These are phyloP conservation scores for Hemiscyllium ocellatum DNA, from an alignment of 2,113 vertebrate genomes.

Conservation along the genomic window DNA sequence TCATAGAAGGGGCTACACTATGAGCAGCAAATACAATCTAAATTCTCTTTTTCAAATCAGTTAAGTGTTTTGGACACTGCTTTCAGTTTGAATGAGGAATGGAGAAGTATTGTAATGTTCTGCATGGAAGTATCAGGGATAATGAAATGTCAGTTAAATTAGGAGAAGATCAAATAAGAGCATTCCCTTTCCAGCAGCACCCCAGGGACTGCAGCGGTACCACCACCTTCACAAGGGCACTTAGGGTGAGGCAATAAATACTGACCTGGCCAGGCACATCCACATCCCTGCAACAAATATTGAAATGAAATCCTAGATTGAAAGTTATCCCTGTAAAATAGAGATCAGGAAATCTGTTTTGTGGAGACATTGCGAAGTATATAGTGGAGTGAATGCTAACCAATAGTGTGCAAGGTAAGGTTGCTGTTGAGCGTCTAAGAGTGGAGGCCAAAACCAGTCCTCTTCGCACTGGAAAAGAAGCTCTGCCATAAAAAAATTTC, in stretches of 20 bases:
- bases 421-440: not conserved
- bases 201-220: too few relatives aligned
- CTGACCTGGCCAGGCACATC: too few relatives aligned
- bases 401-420: not conserved
- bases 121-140: not conserved
- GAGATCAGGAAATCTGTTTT: not conserved
- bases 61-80: not conserved
- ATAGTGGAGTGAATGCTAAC: not conserved
- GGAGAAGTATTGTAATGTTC: not conserved
- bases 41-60: not conserved
- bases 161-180: not conserved
- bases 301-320: not conserved
- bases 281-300: too few relatives aligned
- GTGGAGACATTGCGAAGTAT: not conserved
- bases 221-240: too few relatives aligned
- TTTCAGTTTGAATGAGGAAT: not conserved
- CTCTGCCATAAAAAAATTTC: not conserved
- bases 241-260: too few relatives aligned
- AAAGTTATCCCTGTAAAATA: not conserved
- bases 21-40: not conserved
- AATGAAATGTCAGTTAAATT: not conserved
- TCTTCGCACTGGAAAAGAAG: not conserved
- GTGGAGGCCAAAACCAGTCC: not conserved
- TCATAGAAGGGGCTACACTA: not conserved
- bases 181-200: not conserved